A percentile compares a stretch with the other conserved stretches of the same genome.
Conservation (phyloP, 1,140 invertebrate genomes). For the Latrodectus geometricus region DNA sequence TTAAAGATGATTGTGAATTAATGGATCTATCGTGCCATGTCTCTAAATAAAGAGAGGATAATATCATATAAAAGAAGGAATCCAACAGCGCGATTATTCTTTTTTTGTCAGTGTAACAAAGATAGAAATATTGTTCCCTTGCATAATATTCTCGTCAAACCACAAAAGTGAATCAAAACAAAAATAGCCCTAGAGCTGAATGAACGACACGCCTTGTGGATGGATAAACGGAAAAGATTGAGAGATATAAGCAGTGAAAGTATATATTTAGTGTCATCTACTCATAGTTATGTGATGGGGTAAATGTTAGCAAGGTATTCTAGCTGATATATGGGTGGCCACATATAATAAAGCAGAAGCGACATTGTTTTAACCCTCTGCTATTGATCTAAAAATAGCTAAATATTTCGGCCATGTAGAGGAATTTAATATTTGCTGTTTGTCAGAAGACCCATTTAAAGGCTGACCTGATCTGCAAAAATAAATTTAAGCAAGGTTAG, state of each 20-base stretch:
- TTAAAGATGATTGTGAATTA: too few species aligned
- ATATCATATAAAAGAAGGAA: neutral
- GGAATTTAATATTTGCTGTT: conserved; percentile 24
- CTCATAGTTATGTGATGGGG: conserved; percentile 2
- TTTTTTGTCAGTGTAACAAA: neutral
- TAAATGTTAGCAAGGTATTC: conserved; percentile 3
- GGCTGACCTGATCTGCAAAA: too few species aligned
- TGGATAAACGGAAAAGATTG: conserved; percentile 30
- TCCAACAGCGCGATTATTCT: neutral
- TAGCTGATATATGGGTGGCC: neutral
- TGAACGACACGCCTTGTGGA: conserved; percentile 29
- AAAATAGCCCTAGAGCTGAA: conserved; percentile 16
- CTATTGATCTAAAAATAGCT: conserved; percentile 17
- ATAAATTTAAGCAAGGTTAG: too few species aligned
- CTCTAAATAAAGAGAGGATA: too few species aligned
- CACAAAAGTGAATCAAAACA: conserved; percentile 8
- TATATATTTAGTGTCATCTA: conserved; percentile 13
- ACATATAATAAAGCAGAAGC: neutral
- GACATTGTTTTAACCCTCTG: conserved; percentile 34
- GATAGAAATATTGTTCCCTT: conserved; percentile 25
- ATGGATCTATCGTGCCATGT: too few species aligned
- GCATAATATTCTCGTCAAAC: conserved; percentile 18
- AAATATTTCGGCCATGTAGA: conserved; percentile 12
- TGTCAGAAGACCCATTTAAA: neutral
- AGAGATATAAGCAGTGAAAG: neutral